These are phyloP conservation scores for Parus major DNA, from an alignment of 2,113 vertebrate genomes.

Conservation along the genomic window DNA sequence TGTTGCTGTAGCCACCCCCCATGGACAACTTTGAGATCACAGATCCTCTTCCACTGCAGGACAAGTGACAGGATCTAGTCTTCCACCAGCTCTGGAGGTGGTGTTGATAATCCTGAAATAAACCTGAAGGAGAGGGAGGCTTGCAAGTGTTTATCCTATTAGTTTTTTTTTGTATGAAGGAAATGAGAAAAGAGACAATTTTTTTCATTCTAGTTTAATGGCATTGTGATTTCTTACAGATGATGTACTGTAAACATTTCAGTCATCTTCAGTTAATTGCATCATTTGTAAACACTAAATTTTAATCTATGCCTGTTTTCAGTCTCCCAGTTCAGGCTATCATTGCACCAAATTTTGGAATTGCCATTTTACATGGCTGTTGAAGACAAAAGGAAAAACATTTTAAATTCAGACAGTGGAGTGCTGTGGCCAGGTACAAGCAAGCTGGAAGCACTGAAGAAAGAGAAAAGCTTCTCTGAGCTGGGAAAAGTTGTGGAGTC, in stretches of 20 bases:
- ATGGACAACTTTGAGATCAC: fast-evolving
- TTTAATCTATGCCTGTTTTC: not conserved
- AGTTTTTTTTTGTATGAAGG: not conserved
- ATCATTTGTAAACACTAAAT: not conserved
- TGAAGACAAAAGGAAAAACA: not conserved
- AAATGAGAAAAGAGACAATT: not conserved
- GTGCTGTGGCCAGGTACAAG: not conserved
- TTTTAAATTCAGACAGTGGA: not conserved
- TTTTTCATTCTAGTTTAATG: not conserved
- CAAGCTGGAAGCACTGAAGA: not conserved
- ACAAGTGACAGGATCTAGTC: no score
- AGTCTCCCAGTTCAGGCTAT: not conserved
- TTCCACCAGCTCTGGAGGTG: not conserved
- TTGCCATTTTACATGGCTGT: not conserved
- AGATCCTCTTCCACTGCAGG: not conserved
- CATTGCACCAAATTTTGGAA: not conserved
- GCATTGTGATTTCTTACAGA: not conserved
- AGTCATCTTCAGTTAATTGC: not conserved
- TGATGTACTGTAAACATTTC: not conserved
- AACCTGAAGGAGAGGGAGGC: not conserved
- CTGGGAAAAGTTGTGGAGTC: not conserved
- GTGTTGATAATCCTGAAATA: not conserved
- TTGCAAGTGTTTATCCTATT: not conserved
- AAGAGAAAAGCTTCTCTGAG: fast-evolving
- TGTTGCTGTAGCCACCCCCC: not conserved